Evolutionary conservation across 2,888 invertebrate genomes (phyloP).

Genomic region (Amblyjoppa proteus): DNA sequence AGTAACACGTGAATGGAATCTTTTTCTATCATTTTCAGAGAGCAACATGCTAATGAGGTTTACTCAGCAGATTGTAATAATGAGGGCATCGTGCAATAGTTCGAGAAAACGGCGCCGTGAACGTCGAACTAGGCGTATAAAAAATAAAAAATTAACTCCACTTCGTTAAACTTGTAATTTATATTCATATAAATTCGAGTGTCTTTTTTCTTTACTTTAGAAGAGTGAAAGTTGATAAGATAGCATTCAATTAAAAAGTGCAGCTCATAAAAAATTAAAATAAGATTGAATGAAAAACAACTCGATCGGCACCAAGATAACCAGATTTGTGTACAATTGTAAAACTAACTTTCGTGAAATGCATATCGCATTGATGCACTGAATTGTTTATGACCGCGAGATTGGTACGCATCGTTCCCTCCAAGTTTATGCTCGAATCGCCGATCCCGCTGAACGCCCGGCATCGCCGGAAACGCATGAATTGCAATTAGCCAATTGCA

Average conservation of each 20-base stretch:
- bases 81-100: background rate
- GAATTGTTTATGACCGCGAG: background rate
- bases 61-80: background rate
- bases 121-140: background rate
- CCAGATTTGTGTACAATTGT: background rate
- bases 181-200: too few species aligned
- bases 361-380: background rate
- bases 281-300: background rate
- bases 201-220: too few species aligned
- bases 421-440: background rate
- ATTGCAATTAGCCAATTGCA: conserved; percentile 1
- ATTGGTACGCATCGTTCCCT: background rate
- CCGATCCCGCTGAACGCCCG: background rate
- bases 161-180: too few species aligned
- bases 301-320: background rate
- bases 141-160: background rate
- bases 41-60: conserved; percentile 1
- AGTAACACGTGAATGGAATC: background rate
- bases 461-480: background rate
- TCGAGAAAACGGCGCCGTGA: background rate
- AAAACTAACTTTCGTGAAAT: background rate
- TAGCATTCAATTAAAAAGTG: too few species aligned
- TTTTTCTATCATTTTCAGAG: background rate
- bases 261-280: too few species aligned
- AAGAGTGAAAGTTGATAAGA: too few species aligned